Evolutionary conservation across 2,888 invertebrate species (phyloP), one percentile per base, ranked within the genome.

Genomic region (Dryadula phaetusa): DNA sequence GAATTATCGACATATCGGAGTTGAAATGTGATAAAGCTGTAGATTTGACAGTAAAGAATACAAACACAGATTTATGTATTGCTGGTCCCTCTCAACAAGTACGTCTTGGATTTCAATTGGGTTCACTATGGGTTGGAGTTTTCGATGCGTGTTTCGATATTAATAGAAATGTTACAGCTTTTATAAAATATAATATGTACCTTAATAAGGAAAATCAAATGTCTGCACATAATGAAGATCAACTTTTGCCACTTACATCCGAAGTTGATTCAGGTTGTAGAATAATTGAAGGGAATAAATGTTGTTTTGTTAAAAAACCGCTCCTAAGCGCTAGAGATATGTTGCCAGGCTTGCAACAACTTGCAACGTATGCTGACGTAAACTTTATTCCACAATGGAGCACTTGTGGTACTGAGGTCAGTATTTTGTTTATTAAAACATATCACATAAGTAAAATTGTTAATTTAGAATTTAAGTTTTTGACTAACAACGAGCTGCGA

Each of bases 351-450:
- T 12, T 83, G 2, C 71, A 82, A 0, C 81, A 82, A 66, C 65
- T 70, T 8, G 73, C 82, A 0, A 80, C 83, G 0, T 82, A 75
- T 60, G 77, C 75, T 20, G 76, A 82, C 67, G 70, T 84, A 16
- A 88, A 88, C 64, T 75, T 83, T 14, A 73, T 82, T 0, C 86
- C 88, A 8, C 82, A 83, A 16, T 88, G 88, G 88, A 82, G 83
- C 62, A 75, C 80, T 3, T 85, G 83, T 62, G 76, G 78, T 32
- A 69, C 72, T 8, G 70, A 77, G 71, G 86, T 86, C 76, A 64
- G 75, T 75, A 32, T 32, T 6, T 32, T 32, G 8, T n/a, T n/a
- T n/a, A n/a, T n/a, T n/a, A n/a, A n/a, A n/a, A n/a, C n/a, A n/a
- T n/a, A n/a, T n/a, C n/a, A n/a, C n/a, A n/a, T n/a, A n/a, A n/a